Evolutionary conservation across 2,888 invertebrate species (phyloP), one percentile per base, ranked within the genome.

Genomic region (Boloria euphrosyne): DNA sequence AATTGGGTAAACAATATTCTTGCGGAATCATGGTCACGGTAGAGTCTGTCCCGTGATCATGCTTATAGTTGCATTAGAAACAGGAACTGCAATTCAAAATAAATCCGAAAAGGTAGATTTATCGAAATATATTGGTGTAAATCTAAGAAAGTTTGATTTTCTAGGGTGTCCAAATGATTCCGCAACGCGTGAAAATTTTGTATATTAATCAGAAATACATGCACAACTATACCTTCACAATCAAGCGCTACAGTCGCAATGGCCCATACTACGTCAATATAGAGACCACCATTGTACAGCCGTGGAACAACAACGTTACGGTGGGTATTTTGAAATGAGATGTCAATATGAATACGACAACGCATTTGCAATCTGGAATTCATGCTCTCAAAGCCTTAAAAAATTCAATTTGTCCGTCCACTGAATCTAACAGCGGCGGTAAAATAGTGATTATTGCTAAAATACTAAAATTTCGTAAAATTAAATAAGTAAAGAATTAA

Each of bases 281-380:
- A 0, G 73, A 71, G 22, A 67, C 67, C 0, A 44, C 57, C 0
- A 58, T 52, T 1, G 65, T 72, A 13, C 61, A 73, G 0, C 38
- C 65, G 3, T 72, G 77, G 74, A 67, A 54, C 13, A 80, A 83
- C 65, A 81, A 83, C 59, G 66, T 81, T 5, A 73, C 81, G 75
- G 81, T 79, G 59, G 65, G 76, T 71, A 3, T 3, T 31, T 6
- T 1, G 31, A 1, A 54, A n/a, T n/a, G 2, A 47, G 5, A 47
- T 13, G 5, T 6, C 2, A 13, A 22, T 6, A 46, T 18, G 3
- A 27, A 22, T 47, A 16, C 18, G 13, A 43, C 7, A 38, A 38
- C 7, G 31, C 31, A 31, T n/a, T 22, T 22, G 10, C 31, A 1
- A 10, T 38, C 31, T 31, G 31, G n/a, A n/a, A n/a, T n/a, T n/a